Conservation (phyloP, 2,797 vertebrate species). For the Gila robusta region DNA sequence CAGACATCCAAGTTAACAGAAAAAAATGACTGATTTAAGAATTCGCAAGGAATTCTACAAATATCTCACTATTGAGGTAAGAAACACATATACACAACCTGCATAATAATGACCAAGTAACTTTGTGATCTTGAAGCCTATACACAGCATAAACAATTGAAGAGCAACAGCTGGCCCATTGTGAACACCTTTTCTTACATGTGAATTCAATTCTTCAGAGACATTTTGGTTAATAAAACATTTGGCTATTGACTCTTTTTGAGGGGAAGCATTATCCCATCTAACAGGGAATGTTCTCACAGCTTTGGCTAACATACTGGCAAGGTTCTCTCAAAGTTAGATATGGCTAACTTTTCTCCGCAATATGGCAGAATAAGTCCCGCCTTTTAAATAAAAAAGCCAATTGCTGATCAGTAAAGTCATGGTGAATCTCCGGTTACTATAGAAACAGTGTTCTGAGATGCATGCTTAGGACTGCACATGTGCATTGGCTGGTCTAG, state of each 20-base stretch:
- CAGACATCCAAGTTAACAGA: slow-evolving; percentile 50
- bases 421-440: too few relatives aligned
- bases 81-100: slow-evolving; percentile 12
- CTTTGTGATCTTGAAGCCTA: neutral
- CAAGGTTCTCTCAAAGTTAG: neutral
- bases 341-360: too few relatives aligned
- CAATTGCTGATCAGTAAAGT: too few relatives aligned
- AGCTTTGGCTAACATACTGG: neutral
- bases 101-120: slow-evolving; percentile 5
- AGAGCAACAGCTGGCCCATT: neutral
- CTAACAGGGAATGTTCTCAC: neutral
- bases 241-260: neutral
- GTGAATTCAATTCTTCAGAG: neutral
- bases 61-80: slow-evolving; percentile 84
- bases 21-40: slow-evolving; percentile 73
- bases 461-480: too few relatives aligned
- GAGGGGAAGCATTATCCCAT: neutral
- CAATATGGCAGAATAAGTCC: too few relatives aligned
- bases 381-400: too few relatives aligned
- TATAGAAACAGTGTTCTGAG: too few relatives aligned
- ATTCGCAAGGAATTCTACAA: slow-evolving; percentile 66
- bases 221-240: neutral
- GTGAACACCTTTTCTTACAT: neutral
- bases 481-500: too few relatives aligned
- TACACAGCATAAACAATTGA: too few relatives aligned